A percentile compares a stretch with the other conserved stretches of the same genome.
Conservation (phyloP, 2,113 vertebrate genomes). For the Pavo muticus region DNA sequence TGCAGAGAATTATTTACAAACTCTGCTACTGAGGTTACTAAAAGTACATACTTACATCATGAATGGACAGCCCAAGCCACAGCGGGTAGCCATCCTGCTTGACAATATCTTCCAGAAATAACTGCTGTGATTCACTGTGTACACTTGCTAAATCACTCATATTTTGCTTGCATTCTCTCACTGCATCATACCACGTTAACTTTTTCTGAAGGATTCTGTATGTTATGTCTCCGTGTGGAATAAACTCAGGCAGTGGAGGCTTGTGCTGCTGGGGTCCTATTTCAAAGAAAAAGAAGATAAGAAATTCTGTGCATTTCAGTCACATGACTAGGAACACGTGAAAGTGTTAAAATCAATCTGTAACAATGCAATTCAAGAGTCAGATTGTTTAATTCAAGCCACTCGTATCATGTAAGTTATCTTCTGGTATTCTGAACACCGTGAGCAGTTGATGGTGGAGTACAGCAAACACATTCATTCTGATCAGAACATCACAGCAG, state of each 20-base stretch:
- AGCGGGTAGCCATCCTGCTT: constrained; percentile 89
- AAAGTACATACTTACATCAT: constrained; percentile 84
- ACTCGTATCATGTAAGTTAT: neutral
- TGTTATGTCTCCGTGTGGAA: constrained; percentile 75
- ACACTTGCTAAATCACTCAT: constrained; percentile 88
- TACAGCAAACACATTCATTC: neutral
- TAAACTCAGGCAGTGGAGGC: constrained; percentile 66
- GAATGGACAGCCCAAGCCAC: constrained; percentile 93
- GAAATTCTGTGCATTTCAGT: neutral
- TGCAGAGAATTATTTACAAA: neutral
- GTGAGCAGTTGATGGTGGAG: neutral
- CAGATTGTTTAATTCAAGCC: neutral
- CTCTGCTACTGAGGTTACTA: neutral
- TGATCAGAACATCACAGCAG: neutral
- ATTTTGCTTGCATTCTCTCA: constrained; percentile 80
- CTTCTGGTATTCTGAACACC: neutral
- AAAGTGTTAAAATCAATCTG: neutral
- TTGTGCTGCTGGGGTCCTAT: constrained; percentile 71
- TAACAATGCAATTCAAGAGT: neutral
- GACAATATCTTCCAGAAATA: constrained; percentile 82
- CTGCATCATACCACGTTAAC: constrained; percentile 89
- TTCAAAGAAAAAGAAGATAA: neutral
- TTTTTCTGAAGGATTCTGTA: constrained; percentile 84
- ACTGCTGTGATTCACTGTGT: constrained; percentile 77
- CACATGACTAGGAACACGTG: neutral